Conservation (phyloP, 2,113 vertebrate genomes). For the Neolamprologus sp. region DNA sequence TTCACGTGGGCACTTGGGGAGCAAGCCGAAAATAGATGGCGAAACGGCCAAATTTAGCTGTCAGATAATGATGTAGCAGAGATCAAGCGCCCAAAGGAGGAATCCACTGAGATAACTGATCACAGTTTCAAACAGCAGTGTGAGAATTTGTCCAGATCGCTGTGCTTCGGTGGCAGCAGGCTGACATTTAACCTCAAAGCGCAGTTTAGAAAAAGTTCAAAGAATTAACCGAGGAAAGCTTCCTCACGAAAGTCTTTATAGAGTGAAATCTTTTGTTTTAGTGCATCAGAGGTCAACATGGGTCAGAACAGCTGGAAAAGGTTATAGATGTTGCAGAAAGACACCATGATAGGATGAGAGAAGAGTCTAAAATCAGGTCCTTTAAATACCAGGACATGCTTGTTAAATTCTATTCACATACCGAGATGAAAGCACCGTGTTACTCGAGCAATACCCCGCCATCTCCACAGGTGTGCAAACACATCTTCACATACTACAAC, state of each 20-base stretch:
- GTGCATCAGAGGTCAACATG: background rate
- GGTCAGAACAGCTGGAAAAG: background rate
- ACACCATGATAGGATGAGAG: background rate
- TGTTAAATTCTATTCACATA: background rate
- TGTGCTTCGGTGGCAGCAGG: background rate
- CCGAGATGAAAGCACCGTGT: background rate
- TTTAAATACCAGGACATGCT: background rate
- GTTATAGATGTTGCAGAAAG: background rate
- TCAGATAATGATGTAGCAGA: constrained; percentile 26
- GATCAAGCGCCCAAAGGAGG: background rate
- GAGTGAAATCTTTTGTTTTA: background rate
- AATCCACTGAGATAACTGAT: background rate
- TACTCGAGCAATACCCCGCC: background rate
- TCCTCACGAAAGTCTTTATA: background rate
- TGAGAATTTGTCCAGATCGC: background rate
- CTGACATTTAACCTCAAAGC: background rate
- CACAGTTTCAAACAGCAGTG: background rate
- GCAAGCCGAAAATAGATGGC: constrained; percentile 37
- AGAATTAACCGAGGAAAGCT: background rate
- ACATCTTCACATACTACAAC: background rate
- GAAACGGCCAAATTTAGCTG: background rate
- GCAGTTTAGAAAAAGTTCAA: background rate
- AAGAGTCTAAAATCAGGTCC: background rate
- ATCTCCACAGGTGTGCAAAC: background rate
- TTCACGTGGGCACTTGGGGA: constrained; percentile 5